Evolutionary conservation across 2,888 invertebrate species (phyloP), one percentile per base, ranked within the genome.

Genomic region (Muscina levida): DNA sequence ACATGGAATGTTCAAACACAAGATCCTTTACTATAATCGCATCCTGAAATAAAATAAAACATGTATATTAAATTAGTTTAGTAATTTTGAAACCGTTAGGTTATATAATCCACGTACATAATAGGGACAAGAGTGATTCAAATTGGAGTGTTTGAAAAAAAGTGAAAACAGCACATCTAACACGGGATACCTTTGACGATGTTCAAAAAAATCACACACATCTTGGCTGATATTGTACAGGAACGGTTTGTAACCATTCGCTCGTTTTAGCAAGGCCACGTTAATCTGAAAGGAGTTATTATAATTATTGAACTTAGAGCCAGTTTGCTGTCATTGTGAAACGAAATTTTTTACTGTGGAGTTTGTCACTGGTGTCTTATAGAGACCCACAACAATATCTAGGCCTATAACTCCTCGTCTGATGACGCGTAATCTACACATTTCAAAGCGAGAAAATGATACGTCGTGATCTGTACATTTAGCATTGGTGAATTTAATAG

Each of bases 61-160:
- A n/a, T n/a, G n/a, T n/a, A n/a, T n/a, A n/a, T n/a, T n/a, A n/a
- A n/a, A n/a, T n/a, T n/a, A n/a, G n/a, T n/a, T n/a, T n/a, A n/a
- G n/a, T n/a, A n/a, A n/a, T n/a, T n/a, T n/a, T n/a, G n/a, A n/a
- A n/a, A n/a, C n/a, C n/a, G n/a, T n/a, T n/a, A n/a, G n/a, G n/a
- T n/a, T n/a, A n/a, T n/a, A n/a, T n/a, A n/a, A n/a, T n/a, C n/a
- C n/a, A n/a, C n/a, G n/a, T 68, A 82, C 82, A 39, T 72, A 11
- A 46, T 72, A 77, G 1, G 82, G 82, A 48, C 81, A 83, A 8
- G 79, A 81, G n/a, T 83, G 82, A 79, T 83, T 83, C 10, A 81
- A 26, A 66, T 83, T 81, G 1, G 81, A 77, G 4, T 56, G 6
- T 4, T 72, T 56, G 0, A 13, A 10, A 0, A 79, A 8, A 10